Conservation (phyloP, 2,113 vertebrate species). For the Sakesphorus luctuosus region DNA sequence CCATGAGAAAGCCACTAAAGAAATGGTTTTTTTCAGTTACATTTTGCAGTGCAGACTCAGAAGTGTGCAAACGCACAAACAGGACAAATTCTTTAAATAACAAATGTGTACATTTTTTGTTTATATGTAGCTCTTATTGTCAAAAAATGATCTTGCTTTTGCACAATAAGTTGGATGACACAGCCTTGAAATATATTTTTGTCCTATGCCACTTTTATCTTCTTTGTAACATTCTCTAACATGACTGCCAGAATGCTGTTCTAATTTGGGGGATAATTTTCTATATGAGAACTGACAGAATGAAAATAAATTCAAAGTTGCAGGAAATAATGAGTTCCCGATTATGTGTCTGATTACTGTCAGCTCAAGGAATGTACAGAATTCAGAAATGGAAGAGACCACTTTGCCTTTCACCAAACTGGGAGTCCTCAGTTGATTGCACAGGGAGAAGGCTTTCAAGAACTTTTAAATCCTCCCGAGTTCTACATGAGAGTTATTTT, state of each 20-base stretch:
- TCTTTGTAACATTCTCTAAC: constrained; percentile 23
- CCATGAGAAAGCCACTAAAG: not conserved
- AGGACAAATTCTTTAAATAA: constrained; percentile 28
- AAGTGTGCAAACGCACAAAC: constrained; percentile 16
- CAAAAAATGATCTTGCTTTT: constrained; percentile 10
- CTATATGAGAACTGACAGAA: constrained; percentile 59
- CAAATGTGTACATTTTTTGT: not conserved
- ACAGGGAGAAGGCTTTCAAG: constrained; percentile 10
- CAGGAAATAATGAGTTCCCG: constrained; percentile 58
- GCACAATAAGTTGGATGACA: constrained; percentile 27
- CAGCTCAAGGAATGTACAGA: constrained; percentile 7
- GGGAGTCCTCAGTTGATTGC: not conserved
- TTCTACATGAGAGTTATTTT: constrained; percentile 57
- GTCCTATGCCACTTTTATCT: constrained; percentile 40
- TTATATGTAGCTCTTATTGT: not conserved
- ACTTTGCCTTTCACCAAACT: constrained; percentile 42
- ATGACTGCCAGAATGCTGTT: constrained; percentile 51
- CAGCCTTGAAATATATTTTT: constrained; percentile 23
- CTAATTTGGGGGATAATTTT: constrained; percentile 54
- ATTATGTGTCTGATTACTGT: constrained; percentile 43
- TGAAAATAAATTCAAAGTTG: constrained; percentile 62
- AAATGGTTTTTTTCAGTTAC: not conserved
- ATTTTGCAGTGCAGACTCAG: not conserved
- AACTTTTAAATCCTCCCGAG: constrained; percentile 2
- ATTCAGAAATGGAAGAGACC: constrained; percentile 13